Evolutionary conservation across 2,113 vertebrate genomes (phyloP).

Genomic region (Limanda limanda): DNA sequence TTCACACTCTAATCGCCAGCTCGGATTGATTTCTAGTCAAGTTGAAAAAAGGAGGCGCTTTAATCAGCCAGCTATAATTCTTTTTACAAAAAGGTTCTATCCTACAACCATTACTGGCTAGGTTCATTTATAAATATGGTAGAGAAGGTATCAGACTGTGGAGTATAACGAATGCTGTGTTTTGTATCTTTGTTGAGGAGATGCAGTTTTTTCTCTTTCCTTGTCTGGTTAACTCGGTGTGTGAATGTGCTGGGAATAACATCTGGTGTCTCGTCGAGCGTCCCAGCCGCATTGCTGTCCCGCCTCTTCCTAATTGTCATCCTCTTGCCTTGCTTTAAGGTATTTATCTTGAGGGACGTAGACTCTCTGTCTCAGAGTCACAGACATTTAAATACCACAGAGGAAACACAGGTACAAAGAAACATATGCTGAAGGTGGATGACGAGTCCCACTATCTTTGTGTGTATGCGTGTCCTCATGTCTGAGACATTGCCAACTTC

Average conservation of each 20-base stretch:
- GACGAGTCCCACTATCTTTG: constrained; percentile 13
- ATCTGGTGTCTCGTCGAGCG: constrained; percentile 76
- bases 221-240: constrained; percentile 53
- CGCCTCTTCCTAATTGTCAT: constrained; percentile 28
- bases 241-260: constrained; percentile 68
- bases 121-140: not conserved
- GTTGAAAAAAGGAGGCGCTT: not conserved
- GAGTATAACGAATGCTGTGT: constrained; percentile 12
- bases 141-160: constrained; percentile 20
- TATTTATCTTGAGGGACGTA: constrained; percentile 37
- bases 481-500: constrained; percentile 28
- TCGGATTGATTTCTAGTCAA: constrained; percentile 2
- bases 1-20: constrained; percentile 22
- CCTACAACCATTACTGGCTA: not conserved
- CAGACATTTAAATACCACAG: constrained; percentile 31
- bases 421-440: constrained; percentile 19
- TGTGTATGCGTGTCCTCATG: constrained; percentile 10
- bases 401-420: constrained; percentile 21
- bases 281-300: constrained; percentile 71
- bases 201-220: constrained; percentile 34
- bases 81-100: not conserved
- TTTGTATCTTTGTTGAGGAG: constrained; percentile 27
- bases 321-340: constrained; percentile 8
- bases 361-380: constrained; percentile 8
- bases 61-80: not conserved